phyloP scores from a whole-genome alignment of 2,113 vertebrate genomes.

The Clupea harengus region DNA sequence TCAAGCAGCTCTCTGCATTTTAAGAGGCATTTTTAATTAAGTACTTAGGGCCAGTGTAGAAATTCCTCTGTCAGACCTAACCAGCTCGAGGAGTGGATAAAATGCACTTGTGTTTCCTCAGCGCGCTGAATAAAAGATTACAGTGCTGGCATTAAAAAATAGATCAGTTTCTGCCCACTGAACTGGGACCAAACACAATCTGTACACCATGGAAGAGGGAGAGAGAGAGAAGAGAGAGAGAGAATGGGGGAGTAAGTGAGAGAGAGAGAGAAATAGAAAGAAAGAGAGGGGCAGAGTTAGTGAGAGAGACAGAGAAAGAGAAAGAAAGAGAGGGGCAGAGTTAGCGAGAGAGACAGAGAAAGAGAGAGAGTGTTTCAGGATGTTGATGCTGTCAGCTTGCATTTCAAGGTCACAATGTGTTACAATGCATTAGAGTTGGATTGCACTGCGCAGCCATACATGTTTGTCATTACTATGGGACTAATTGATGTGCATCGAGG shows the following conservation, averaged over 20 bases:
- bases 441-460: background rate
- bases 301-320: background rate
- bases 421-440: background rate
- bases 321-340: slow-evolving; percentile 12
- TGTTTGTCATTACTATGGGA: background rate
- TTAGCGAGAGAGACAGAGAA: slow-evolving; percentile 34
- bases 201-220: slow-evolving; percentile 17
- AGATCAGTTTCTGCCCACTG: background rate
- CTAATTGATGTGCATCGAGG: background rate
- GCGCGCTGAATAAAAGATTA: background rate
- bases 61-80: background rate
- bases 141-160: slow-evolving; percentile 6
- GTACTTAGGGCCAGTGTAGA: background rate
- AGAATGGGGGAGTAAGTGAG: slow-evolving; percentile 15
- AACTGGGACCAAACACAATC: background rate
- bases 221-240: background rate
- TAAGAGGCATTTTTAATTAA: background rate
- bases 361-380: background rate
- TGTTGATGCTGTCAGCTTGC: background rate
- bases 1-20: background rate
- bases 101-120: slow-evolving; percentile 4
- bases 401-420: background rate
- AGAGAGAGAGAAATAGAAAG: slow-evolving; percentile 36
- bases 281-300: slow-evolving; percentile 14
- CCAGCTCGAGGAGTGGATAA: background rate